These are phyloP conservation scores for Polypedilum pembai DNA, from an alignment of 1,140 invertebrate genomes.

Conservation along the genomic window DNA sequence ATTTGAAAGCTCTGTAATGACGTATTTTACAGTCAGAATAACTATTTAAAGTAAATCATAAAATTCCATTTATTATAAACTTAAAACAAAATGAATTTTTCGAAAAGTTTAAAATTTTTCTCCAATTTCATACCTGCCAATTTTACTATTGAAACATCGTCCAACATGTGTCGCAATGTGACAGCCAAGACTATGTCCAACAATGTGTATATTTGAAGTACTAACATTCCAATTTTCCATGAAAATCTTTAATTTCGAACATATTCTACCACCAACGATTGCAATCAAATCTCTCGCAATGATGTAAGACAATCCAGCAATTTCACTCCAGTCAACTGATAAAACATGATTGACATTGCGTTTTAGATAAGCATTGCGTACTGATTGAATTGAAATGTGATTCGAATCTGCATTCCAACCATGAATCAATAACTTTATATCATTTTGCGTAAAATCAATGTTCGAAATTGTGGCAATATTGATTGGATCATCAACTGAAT, in stretches of 20 bases:
- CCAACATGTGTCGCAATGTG: neutral
- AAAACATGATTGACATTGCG: neutral
- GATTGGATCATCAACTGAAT: neutral
- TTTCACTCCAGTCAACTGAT: neutral
- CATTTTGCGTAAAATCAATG: neutral
- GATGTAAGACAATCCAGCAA: neutral
- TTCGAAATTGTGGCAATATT: neutral
- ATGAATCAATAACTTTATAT: neutral
- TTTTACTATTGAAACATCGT: neutral
- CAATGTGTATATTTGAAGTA: neutral
- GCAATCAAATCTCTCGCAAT: neutral
- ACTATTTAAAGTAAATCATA: too few species aligned
- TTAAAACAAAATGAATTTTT: neutral
- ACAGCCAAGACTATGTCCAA: neutral
- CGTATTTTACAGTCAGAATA: too few species aligned
- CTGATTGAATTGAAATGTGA: neutral
- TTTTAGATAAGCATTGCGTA: constrained; percentile 7
- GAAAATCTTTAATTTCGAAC: neutral
- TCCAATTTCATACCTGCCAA: neutral
- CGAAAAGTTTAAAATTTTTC: neutral
- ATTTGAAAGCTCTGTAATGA: too few species aligned
- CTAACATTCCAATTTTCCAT: neutral
- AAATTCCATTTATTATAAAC: too few species aligned
- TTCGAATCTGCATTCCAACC: neutral
- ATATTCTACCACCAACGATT: neutral